Conservation (phyloP, 2,888 invertebrate species). For the Schizaphis graminum region DNA sequence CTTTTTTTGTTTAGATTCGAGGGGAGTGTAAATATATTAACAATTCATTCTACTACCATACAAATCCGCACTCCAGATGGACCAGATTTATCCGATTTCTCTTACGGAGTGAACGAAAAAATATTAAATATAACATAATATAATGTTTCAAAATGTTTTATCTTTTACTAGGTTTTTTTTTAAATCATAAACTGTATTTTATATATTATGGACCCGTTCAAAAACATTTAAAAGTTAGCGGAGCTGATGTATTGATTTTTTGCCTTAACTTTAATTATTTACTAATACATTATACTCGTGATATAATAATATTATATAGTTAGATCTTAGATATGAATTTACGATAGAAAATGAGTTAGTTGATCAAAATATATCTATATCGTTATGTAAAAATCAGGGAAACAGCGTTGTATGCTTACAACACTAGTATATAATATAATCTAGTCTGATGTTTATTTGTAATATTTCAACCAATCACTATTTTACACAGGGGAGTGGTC, state of each 20-base stretch:
- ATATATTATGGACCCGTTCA: neutral
- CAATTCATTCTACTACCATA: conserved; percentile 46
- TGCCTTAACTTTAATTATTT: neutral
- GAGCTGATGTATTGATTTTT: neutral
- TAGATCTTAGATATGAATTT: neutral
- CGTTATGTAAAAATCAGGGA: neutral
- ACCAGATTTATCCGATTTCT: neutral
- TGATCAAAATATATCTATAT: neutral
- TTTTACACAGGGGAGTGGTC: neutral
- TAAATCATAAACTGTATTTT: neutral
- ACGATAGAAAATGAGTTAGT: neutral
- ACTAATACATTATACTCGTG: neutral
- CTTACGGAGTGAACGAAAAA: neutral
- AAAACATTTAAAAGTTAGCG: neutral
- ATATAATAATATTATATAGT: neutral
- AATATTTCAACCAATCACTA: neutral
- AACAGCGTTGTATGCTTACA: neutral
- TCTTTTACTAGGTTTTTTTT: neutral
- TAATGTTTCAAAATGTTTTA: neutral
- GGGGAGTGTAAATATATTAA: neutral
- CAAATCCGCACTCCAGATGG: neutral
- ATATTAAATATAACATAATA: neutral
- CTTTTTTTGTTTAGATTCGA: neutral
- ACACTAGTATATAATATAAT: neutral
- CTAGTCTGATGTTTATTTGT: neutral